Percentiles rank a stretch among this genome's conserved stretches.
Conservation (phyloP, 2,797 vertebrate genomes). For the Coregonus ussuriensis region DNA sequence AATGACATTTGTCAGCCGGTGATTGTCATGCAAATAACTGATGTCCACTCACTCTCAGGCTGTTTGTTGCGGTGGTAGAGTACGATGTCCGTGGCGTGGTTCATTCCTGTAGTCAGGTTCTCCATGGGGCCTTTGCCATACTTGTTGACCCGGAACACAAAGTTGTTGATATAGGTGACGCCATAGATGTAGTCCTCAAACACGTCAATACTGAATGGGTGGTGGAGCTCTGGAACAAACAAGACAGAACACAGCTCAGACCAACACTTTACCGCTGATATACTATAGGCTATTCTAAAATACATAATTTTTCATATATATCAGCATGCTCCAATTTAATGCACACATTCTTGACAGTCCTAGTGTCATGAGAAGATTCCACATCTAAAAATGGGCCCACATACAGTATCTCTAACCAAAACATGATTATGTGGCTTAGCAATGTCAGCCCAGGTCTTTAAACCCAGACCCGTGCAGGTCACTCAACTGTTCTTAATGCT, state of each 20-base stretch:
- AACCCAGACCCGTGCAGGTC: neutral
- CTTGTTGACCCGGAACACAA: conserved; percentile 94
- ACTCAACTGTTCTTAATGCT: conserved; percentile 87
- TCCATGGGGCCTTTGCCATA: conserved; percentile 86
- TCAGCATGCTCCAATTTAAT: neutral
- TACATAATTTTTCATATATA: too few species aligned
- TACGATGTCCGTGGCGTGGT: conserved; percentile 91
- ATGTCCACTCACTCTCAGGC: conserved; percentile 81
- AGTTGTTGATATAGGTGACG: conserved; percentile 93
- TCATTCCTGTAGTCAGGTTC: conserved; percentile 90
- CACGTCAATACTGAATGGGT: conserved; percentile 95
- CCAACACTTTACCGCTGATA: neutral
- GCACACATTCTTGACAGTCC: neutral
- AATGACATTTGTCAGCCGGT: too few species aligned
- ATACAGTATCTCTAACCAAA: neutral
- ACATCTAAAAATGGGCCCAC: neutral
- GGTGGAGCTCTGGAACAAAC: conserved; percentile 80
- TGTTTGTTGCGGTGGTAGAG: conserved; percentile 94
- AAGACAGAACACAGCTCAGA: neutral
- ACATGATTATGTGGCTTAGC: neutral
- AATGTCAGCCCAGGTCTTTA: neutral
- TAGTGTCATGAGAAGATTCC: too few species aligned
- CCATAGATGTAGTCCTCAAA: conserved; percentile 97
- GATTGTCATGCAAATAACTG: too few species aligned
- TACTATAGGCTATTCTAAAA: neutral